Evolutionary conservation across 2,797 vertebrate species (phyloP), one percentile per base, ranked within the genome.

Genomic region (Sebastes alutus): DNA sequence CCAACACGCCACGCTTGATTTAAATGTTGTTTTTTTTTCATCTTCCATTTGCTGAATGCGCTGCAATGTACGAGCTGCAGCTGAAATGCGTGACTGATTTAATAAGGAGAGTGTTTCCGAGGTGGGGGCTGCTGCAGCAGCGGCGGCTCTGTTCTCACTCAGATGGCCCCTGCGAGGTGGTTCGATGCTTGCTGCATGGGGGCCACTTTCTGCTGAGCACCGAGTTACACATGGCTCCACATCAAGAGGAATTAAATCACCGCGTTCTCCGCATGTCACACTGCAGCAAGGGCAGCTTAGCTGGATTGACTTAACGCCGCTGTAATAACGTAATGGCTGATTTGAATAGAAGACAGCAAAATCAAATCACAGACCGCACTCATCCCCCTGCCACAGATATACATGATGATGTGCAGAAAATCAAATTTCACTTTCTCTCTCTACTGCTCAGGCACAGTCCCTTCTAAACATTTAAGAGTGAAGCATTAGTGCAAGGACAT

Each of bases 181-280:
- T 82, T 72, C 3, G 70, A 80, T 42, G 84, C 80, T 69, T 83
- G 86, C 87, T 88, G 88, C 88, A 86, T 54, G 89, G 90, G 89
- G 88, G 87, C 87, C 87, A 82, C 90, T 93, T 93, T 94, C 81
- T 95, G 93, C 94, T 93, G 94, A 95, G 91, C 80, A 85, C 69
- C 4, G 78, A 89, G 76, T 94, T 94, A 59, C 91, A 92, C 89
- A 63, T 79, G 90, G 91, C 88, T 90, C 86, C 85, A 89, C 91
- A 92, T 92, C 88, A 89, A 84, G 89, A 85, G 87, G 89, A 82
- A 92, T 92, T 93, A 93, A 91, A 94, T 95, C 92, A 91, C 35
- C 56, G 22, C 23, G 84, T 78, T 80, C 81, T 74, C 88, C 4
- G 12, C 80, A 55, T 85, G 91, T 92, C 89, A 86, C 72, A 89